Evolutionary conservation across 2,888 invertebrate species (phyloP), one percentile per base, ranked within the genome.

Genomic region (Agriotes lineatus): DNA sequence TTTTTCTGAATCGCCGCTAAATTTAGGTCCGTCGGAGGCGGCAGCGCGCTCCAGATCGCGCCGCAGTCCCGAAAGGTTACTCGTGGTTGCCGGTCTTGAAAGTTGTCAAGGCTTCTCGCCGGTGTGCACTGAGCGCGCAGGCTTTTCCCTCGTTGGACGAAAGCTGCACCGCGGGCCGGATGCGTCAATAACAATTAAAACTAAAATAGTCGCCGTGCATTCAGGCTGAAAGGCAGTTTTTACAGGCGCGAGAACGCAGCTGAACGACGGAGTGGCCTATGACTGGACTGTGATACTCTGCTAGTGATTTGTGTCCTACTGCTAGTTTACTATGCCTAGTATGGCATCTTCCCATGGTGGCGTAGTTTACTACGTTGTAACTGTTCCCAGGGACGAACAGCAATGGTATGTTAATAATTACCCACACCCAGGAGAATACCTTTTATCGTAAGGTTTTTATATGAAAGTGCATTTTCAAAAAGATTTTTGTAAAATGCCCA

Each of bases 351-450:
- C 86, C 71, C 90, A 91, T 84, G 90, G 91, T 77, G 90, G 91
- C 78, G 87, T 90, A 78, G 85, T 91, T 73, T 91, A 90, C 84
- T 91, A 91, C 82, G 89, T 91, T 77, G 89, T 91, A 76, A 67
- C 61, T 3, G 69, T 61, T 10, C 69, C 69, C 9, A 70, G 25
- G 42, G 66, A 70, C 6, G n/a, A n/a, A n/a, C 35, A 64, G 25
- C 45, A 57, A 37, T 64, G 68, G 68, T 68, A 68, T 44, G 68
- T 59, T 42, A n/a, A n/a, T n/a, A n/a, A n/a, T n/a, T n/a, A n/a
- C n/a, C n/a, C n/a, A n/a, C n/a, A n/a, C n/a, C n/a, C n/a, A n/a
- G n/a, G n/a, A n/a, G n/a, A n/a, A n/a, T n/a, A n/a, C n/a, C n/a
- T n/a, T n/a, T n/a, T n/a, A n/a, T n/a, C n/a, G n/a, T n/a, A n/a